These are phyloP conservation scores for Psylliodes chrysocephalus DNA, from an alignment of 2,888 invertebrate genomes.

Conservation along the genomic window DNA sequence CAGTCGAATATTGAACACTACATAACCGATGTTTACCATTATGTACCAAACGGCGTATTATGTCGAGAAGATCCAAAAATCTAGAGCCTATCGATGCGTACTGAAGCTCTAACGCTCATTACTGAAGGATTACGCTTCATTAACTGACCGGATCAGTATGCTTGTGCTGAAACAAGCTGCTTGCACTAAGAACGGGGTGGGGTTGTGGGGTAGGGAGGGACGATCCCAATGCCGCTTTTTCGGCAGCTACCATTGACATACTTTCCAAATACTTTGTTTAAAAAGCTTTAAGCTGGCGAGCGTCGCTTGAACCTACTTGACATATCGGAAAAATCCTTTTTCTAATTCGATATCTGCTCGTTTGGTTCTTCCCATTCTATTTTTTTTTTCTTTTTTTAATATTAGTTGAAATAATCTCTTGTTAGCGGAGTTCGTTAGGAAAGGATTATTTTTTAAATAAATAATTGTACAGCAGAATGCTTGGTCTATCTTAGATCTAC, in stretches of 20 bases:
- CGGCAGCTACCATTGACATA: constrained; percentile 16
- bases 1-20: no score
- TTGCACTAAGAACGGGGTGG: constrained; percentile 30
- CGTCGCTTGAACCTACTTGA: constrained; percentile 18
- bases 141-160: constrained; percentile 60
- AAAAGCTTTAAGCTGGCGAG: constrained; percentile 14
- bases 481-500: no score
- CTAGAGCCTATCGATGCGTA: constrained; percentile 53
- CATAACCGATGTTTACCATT: no score
- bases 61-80: constrained; percentile 29
- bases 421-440: not conserved
- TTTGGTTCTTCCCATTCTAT: not conserved
- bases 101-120: constrained; percentile 56
- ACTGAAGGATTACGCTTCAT: constrained; percentile 62
- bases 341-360: not conserved
- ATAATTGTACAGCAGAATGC: no score
- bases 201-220: constrained; percentile 5
- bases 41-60: constrained; percentile 18
- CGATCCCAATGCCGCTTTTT: constrained; percentile 7
- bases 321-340: constrained; percentile 17
- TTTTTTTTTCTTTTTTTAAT: not conserved
- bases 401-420: not conserved
- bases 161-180: constrained; percentile 43
- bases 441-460: not conserved
- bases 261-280: constrained; percentile 21